Percentiles rank a stretch among this genome's conserved stretches.
These are phyloP conservation scores for Butorides virescens DNA, from an alignment of 2,113 vertebrate species.

Conservation along the genomic window DNA sequence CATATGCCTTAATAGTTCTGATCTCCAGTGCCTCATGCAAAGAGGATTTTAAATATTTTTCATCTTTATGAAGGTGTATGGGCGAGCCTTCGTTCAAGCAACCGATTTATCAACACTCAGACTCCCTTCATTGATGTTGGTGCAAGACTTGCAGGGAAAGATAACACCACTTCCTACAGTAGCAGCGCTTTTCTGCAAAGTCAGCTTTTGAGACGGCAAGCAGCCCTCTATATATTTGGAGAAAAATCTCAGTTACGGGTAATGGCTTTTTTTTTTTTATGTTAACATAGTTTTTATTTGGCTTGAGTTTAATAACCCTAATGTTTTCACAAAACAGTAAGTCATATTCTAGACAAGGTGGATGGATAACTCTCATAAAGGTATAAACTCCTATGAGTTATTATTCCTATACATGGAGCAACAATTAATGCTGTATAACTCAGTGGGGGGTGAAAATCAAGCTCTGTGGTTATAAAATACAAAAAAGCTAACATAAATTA, in stretches of 20 bases:
- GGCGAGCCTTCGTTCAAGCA: constrained; percentile 95
- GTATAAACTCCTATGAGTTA: background rate
- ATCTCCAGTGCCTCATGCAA: background rate
- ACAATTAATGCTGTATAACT: background rate
- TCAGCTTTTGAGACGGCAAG: constrained; percentile 90
- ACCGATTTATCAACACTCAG: constrained; percentile 84
- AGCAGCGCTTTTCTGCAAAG: constrained; percentile 85
- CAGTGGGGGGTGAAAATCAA: background rate
- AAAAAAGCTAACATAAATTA: background rate
- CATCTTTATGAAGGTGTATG: constrained; percentile 87
- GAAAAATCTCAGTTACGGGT: constrained; percentile 97
- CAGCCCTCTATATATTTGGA: constrained; percentile 94
- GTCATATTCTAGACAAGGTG: background rate
- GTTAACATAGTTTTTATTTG: background rate
- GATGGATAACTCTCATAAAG: background rate
- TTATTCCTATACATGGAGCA: background rate
- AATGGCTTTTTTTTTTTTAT: constrained; percentile 42
- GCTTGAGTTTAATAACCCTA: background rate
- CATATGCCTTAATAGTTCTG: background rate
- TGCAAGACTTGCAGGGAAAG: constrained; percentile 87
- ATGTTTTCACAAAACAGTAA: background rate
- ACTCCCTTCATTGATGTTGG: constrained; percentile 82
- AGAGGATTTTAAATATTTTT: constrained; percentile 10
- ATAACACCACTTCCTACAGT: constrained; percentile 81
- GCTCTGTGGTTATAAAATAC: background rate